Base-by-base conservation (phyloP, 2,888 invertebrate genomes). In the Troides helena region DNA sequence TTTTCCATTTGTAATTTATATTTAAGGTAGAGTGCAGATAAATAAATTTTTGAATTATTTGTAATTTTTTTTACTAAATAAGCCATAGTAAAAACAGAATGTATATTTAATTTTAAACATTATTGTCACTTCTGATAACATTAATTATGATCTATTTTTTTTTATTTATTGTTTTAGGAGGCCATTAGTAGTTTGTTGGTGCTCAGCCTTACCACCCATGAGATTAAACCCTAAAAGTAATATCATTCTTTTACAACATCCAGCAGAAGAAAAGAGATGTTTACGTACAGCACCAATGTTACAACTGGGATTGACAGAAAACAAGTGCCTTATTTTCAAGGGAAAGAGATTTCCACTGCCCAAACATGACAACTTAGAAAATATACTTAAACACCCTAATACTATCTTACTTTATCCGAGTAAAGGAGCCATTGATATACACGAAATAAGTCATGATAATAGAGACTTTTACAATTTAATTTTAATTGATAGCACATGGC, bases 401-500 rank as follows among this genome's bases (percentile, higher is more conserved):
- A 96, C 97, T 7, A 80, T 98, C 67, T 89, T 98, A 57, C 86
- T 98, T 6, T 98, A 97, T 88, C 98, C 98, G 46, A 96, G 97
- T 75, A 94, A 94, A 81, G 90, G 94, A 75, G 96, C 98, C 2
- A 89, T 95, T 65, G 95, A 96, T 80, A 93, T 98, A 72, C 94
- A 93, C 77, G 87, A 88, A 67, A 75, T 92, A 58, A 81, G 87
- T 70, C 88, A 89, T 76, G 87, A 90, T 67, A 78, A 80, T 74
- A 88, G 86, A 50, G 50, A 50, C 60, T 93, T 93, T 14, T 97
- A 96, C 81, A 98, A 97, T 84, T 91, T 98, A 67, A 93, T 98
- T 61, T 89, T 98, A 59, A 94, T 99, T 73, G 98, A 99, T 92
- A 98, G 99, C 6, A 99, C 99, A 14, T 99, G 98, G 98, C 96